A percentile compares a stretch with the other conserved stretches of the same genome.
These are phyloP conservation scores for Latrodectus elegans DNA, from an alignment of 2,888 invertebrate species.

Conservation along the genomic window DNA sequence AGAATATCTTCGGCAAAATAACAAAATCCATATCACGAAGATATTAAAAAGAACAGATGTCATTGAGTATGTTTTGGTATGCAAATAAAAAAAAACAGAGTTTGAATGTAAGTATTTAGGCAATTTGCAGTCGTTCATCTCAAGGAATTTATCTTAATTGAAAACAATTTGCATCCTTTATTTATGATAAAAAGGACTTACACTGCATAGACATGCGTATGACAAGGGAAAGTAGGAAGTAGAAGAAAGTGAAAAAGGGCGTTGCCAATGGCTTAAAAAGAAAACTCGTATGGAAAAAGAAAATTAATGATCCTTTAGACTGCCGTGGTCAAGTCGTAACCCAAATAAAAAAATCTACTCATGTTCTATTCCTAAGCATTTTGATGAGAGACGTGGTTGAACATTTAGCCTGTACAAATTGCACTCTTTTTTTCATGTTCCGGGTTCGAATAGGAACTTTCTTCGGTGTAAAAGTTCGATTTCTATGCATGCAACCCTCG, in stretches of 20 bases:
- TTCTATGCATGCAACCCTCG: no score
- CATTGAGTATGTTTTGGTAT: no score
- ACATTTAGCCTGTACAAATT: background rate
- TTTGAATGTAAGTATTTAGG: no score
- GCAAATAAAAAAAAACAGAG: no score
- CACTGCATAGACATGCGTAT: background rate
- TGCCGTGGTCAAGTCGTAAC: background rate
- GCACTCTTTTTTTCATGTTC: background rate
- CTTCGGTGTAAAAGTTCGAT: no score
- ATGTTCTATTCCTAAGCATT: background rate
- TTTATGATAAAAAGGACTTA: background rate
- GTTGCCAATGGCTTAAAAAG: slow-evolving; percentile 10
- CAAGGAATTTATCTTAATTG: no score
- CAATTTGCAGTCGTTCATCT: no score
- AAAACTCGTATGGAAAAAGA: background rate
- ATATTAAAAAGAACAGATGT: no score
- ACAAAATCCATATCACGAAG: no score
- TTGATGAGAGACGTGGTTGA: background rate
- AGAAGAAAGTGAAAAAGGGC: slow-evolving; percentile 26
- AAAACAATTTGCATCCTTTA: background rate
- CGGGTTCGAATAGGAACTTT: background rate
- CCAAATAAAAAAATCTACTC: background rate
- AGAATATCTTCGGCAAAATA: no score
- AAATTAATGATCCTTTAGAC: background rate
- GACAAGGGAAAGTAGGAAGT: slow-evolving; percentile 36